Base-by-base conservation (phyloP, 1,140 invertebrate species). In the Drosophila quadrilineata region DNA sequence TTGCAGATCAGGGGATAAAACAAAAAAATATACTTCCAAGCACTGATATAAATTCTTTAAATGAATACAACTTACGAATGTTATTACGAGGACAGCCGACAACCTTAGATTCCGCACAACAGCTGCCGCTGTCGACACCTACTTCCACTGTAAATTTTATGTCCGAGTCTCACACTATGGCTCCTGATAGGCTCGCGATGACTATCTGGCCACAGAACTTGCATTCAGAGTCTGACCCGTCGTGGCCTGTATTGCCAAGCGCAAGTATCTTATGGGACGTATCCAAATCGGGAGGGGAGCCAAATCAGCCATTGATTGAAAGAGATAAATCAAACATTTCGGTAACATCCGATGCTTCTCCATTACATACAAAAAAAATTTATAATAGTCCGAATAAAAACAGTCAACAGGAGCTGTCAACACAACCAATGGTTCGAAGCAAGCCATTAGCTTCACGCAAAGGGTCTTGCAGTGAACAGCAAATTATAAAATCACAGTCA, bases 251-350 rank as follows among this genome's bases (percentile, higher is more conserved):
- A 28, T 60, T 77, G 9, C 24, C 65, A 6, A 17, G 14, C 59
- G 0, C 74, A 85, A 3, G 54, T 49, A 66, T 66, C 0, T 40
- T 88, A 6, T 88, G 85, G 85, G 80, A 88, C 14, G 64, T 73
- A 1, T 31, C 66, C 1, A 43, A 64, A 6, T 41, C 82, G 16
- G 66, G 74, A 21, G 58, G 74, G 35, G 79, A 76, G 24, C 65
- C 91, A 82, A 91, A 89, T 58, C 91, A 92, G 65, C 91, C 91
- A 52, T 86, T 90, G 53, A 64, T 90, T 87, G 41, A 74, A 89
- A 56, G 90, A 91, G 60, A n/a, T n/a, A n/a, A n/a, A n/a, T n/a
- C n/a, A n/a, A n/a, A n/a, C n/a, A n/a, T n/a, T n/a, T n/a, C n/a
- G n/a, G n/a, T n/a, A n/a, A n/a, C n/a, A n/a, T n/a, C n/a, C n/a